phyloP scores from a whole-genome alignment of 1,140 invertebrate genomes.

The Caenorhabditis brenneri region DNA sequence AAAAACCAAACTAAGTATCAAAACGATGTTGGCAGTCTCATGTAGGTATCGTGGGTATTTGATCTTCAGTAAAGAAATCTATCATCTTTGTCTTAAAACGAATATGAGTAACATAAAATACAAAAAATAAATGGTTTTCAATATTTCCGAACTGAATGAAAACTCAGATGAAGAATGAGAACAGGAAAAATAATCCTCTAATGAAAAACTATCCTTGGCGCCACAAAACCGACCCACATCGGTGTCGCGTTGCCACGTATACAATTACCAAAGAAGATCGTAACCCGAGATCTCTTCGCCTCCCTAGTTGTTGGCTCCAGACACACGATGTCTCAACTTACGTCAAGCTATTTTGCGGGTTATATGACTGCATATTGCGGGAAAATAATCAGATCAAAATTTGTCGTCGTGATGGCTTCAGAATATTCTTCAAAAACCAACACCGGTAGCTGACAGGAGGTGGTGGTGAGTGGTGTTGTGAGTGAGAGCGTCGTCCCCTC shows the following conservation, averaged over 20 bases:
- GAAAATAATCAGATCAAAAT: background rate
- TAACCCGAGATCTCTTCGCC: slow-evolving; percentile 39
- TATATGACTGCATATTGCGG: slow-evolving; percentile 16
- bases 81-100: no score
- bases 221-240: background rate
- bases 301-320: slow-evolving; percentile 29
- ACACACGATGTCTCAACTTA: slow-evolving; percentile 37
- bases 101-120: no score
- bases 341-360: slow-evolving; percentile 25
- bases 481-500: slow-evolving; percentile 32
- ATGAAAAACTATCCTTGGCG: slow-evolving; percentile 30
- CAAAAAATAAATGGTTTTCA: no score
- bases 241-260: slow-evolving; percentile 42
- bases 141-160: no score
- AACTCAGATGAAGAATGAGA: background rate
- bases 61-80: no score
- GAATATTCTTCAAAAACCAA: background rate
- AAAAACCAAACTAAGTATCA: no score
- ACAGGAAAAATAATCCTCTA: background rate
- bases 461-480: slow-evolving; percentile 36
- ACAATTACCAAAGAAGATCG: slow-evolving; percentile 43
- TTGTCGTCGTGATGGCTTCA: background rate
- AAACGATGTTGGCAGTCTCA: no score
- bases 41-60: no score
- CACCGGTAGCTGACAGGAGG: slow-evolving; percentile 19